A percentile compares a stretch with the other conserved stretches of the same genome.
Evolutionary conservation across 2,113 vertebrate genomes (phyloP).

Genomic region (Peromyscus leucopus): DNA sequence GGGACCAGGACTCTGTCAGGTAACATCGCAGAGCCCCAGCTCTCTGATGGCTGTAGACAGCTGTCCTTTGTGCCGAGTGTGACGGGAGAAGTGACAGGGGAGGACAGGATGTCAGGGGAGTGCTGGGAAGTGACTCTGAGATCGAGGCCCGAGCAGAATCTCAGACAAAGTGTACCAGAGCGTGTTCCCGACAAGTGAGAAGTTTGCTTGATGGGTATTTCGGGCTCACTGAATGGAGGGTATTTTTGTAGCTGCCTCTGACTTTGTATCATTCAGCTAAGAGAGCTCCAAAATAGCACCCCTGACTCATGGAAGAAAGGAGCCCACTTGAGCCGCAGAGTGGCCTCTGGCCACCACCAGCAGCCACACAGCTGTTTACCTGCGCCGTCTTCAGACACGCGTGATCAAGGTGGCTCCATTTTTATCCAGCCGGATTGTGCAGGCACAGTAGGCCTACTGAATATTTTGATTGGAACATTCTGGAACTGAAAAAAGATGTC

Average conservation of each 20-base stretch:
- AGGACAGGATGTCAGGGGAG: not conserved
- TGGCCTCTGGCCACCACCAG: not conserved
- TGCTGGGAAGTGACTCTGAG: not conserved
- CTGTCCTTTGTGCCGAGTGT: fast-evolving
- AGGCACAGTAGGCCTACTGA: not conserved
- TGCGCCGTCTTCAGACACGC: fast-evolving
- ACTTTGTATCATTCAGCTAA: not conserved
- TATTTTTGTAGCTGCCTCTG: not conserved
- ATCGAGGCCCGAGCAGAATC: not conserved
- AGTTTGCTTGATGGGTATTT: not conserved
- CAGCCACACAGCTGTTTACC: not conserved
- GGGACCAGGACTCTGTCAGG: not conserved
- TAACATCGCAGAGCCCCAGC: not conserved
- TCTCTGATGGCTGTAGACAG: not conserved
- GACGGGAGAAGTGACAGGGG: not conserved
- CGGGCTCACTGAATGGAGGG: not conserved
- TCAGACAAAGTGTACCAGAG: not conserved
- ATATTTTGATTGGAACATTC: not conserved
- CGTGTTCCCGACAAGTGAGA: not conserved
- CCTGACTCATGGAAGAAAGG: not conserved
- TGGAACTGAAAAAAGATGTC: not conserved
- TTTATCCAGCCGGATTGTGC: not conserved
- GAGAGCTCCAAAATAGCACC: not conserved
- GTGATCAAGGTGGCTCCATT: fast-evolving
- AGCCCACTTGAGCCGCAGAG: not conserved